Evolutionary conservation across 2,797 vertebrate genomes (phyloP), one percentile per base, ranked within the genome.

Genomic region (Geotrypetes seraphini): DNA sequence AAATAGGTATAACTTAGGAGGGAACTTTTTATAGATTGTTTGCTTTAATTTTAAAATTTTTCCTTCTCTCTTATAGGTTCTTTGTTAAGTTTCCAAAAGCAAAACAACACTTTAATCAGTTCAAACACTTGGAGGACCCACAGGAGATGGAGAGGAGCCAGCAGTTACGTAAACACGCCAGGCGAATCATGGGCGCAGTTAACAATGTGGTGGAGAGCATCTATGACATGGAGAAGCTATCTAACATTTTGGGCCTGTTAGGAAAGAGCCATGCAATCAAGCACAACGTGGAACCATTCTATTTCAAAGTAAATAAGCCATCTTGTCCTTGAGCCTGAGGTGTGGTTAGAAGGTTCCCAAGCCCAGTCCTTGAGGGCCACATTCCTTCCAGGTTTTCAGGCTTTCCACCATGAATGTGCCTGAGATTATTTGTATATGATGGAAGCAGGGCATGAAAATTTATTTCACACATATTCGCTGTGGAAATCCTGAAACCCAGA

Each of bases 31-130:
- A n/a, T n/a, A n/a, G n/a, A n/a, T 17, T 28, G 7, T 12, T 18
- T 18, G n/a, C n/a, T n/a, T n/a, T n/a, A n/a, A n/a, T 10, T 2
- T 33, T 14, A 28, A 3, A 4, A 5, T 4, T 14, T 19, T 45
- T 6, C 14, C 19, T 25, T 32, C 5, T 29, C 33, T 18, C 23
- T 2, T 27, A 28, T 37, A 98, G 94, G 82, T 92, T 98, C 78
- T 97, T 98, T 19, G 78, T 94, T 67, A 96, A 92, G 78, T 97
- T 96, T 57, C 93, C 93, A 0, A 92, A 89, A 0, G 92, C 91
- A 61, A 98, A 98, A 82, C 90, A 96, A 72, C 94, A 97, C 72
- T 98, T 97, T 81, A 94, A 89, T 72, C 93, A 98, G 78, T 98
- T 98, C 70, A 83, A 83, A 65, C 79, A 96, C 68, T 84, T 98